Evolutionary conservation across 2,888 invertebrate genomes (phyloP).

Genomic region (Andricus curvator): DNA sequence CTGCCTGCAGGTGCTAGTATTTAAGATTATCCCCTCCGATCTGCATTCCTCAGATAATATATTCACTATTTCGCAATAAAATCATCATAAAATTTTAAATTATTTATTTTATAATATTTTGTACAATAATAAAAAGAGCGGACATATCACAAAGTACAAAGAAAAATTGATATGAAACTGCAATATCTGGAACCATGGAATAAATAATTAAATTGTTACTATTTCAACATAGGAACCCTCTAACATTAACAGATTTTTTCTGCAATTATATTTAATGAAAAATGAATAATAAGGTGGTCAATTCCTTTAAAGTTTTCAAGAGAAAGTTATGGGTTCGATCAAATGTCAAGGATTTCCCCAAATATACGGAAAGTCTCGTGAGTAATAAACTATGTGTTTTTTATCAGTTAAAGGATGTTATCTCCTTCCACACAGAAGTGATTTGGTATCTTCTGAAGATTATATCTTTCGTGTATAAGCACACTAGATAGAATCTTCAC

Average conservation of each 20-base stretch:
- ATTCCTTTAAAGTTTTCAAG: no score
- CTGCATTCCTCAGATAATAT: background rate
- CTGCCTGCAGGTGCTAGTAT: conserved; percentile 37
- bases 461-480: conserved; percentile 28
- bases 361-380: background rate
- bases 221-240: no score
- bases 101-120: background rate
- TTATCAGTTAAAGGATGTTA: conserved; percentile 7
- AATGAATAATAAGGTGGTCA: no score
- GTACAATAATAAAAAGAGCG: background rate
- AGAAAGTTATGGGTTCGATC: no score
- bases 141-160: background rate
- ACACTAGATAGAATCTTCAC: conserved; percentile 13
- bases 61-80: conserved; percentile 3
- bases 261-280: no score
- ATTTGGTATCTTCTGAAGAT: conserved; percentile 18
- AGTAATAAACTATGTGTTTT: background rate
- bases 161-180: no score
- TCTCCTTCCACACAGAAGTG: background rate
- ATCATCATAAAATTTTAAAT: background rate
- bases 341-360: background rate
- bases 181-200: no score
- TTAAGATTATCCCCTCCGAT: conserved; percentile 19
- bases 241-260: no score
- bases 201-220: no score